Evolutionary conservation across 2,113 vertebrate species (phyloP), one percentile per base, ranked within the genome.

Genomic region (Pygoscelis adeliae): DNA sequence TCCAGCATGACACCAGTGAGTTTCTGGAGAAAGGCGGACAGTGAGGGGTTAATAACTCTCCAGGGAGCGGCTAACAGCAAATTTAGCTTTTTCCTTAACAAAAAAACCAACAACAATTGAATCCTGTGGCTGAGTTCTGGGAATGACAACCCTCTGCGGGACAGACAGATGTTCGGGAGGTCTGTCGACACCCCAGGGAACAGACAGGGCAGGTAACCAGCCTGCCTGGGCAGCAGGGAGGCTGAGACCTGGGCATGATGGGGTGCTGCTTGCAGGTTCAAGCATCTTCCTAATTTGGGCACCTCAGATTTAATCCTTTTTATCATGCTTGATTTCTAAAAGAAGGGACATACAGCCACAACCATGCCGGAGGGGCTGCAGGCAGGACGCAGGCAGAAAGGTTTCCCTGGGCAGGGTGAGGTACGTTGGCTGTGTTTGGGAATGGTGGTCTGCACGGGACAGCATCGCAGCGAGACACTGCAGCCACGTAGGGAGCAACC

Each of bases 1-100:
- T 99, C 99, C 98, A 99, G 98, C 55, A 99, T 97, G 95, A 99
- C 99, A 1, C 99, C 98, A 2, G 98, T 98, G 96, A 99, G 98
- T 91, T 99, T 99, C 99, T 99, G 98, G 11, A 56, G 76, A 46
- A 10, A 32, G 14, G 83, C 25, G 88, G 58, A 55, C 52, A 95
- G 55, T 55, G 63, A 52, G 59, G 53, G 16, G 73, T 90, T 74
- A 83, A 15, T 5, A 59, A 81, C 29, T 46, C 22, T 3, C 15
- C 62, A 19, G 30, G 27, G 59, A 83, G 89, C 27, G 10, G 56
- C n/a, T 47, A 19, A 36, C 4, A 25, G 40, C 10, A 12, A n/a
- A 42, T 59, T 10, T 3, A 18, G 21, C 23, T 40, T 61, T 77
- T 62, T 32, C 13, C 29, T 38, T 23, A 10, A 47, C 19, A 46